Conservation (phyloP, 1,140 invertebrate species). For the Microplitis demolitor region DNA sequence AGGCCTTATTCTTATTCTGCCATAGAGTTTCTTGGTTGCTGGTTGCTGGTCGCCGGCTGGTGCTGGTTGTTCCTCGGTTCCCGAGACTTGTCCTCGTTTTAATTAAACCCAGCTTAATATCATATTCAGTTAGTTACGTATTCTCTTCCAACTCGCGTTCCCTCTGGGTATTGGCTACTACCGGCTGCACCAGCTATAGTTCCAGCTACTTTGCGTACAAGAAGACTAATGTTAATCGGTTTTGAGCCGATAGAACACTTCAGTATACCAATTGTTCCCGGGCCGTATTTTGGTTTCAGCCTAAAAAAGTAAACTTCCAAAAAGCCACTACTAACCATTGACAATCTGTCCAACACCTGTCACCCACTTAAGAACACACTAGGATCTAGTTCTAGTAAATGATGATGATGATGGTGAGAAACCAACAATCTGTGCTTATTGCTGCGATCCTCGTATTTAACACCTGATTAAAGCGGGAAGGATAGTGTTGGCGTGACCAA, state of each 20-base stretch:
- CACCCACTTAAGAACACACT: neutral
- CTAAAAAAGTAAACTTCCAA: too few relatives aligned
- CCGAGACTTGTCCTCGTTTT: neutral
- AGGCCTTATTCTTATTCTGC: neutral
- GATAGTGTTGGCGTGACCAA: constrained; percentile 48
- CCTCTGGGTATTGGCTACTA: neutral
- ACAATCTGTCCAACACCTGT: neutral
- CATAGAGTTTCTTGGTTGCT: neutral
- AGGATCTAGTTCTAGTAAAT: too few relatives aligned
- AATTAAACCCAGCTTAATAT: constrained; percentile 16
- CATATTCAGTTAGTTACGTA: constrained; percentile 16
- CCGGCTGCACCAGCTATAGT: neutral
- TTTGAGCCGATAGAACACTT: neutral
- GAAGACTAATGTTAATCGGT: neutral
- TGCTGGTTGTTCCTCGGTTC: neutral
- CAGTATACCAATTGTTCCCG: too few relatives aligned
- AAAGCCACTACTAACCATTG: neutral
- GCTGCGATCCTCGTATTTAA: constrained; percentile 53
- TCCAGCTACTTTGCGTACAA: constrained; percentile 5
- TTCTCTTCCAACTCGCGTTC: constrained; percentile 6
- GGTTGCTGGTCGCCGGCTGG: neutral
- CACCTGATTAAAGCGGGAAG: constrained; percentile 53
- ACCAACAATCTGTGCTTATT: neutral
- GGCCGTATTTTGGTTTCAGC: too few relatives aligned
- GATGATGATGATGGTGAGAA: neutral